Evolutionary conservation across 2,797 vertebrate genomes (phyloP), one percentile per base, ranked within the genome.

Genomic region (Glyptemys insculpta): DNA sequence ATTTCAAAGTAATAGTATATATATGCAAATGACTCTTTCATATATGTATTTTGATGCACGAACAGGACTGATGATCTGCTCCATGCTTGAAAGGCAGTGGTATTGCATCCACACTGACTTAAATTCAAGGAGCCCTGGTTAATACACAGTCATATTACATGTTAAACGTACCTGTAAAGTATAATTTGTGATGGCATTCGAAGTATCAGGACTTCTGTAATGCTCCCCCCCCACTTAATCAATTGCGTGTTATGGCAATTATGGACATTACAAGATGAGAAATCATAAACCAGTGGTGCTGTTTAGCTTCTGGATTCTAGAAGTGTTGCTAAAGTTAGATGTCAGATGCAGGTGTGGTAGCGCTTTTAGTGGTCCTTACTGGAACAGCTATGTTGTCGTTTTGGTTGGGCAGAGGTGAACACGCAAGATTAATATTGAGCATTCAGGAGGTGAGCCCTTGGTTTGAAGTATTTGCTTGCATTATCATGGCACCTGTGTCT

Each of bases 111-210:
- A 49, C 47, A 50, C 2, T 10, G 76, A 15, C 53, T 74, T 3
- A 0, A 49, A 2, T 21, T 41, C 54, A 0, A 12, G 5, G 34
- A 49, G 9, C 47, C 3, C 0, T 15, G 12, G 52, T 83, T 10
- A 62, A 62, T 62, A 4, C 41, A 79, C 21, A 0, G 16, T 0
- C 18, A 52, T 14, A 12, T 47, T 37, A 6, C 0, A n/a, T 37
- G 1, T 12, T 31, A 25, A 2, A 34, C 10, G 12, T 31, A 3
- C 8, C 15, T 68, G 62, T 19, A 68, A 37, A 37, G 62, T 37
- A 68, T 68, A 19, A 37, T 68, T 68, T 37, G 31, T 68, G 34
- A 37, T 37, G 62, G n/a, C 18, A 68, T 8, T 4, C 29, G 1
- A 37, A 86, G 37, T 68, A 4, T 1, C 0, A 0, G 3, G 2